phyloP scores from a whole-genome alignment of 1,140 invertebrate species.

The Sarcophaga peregrina region DNA sequence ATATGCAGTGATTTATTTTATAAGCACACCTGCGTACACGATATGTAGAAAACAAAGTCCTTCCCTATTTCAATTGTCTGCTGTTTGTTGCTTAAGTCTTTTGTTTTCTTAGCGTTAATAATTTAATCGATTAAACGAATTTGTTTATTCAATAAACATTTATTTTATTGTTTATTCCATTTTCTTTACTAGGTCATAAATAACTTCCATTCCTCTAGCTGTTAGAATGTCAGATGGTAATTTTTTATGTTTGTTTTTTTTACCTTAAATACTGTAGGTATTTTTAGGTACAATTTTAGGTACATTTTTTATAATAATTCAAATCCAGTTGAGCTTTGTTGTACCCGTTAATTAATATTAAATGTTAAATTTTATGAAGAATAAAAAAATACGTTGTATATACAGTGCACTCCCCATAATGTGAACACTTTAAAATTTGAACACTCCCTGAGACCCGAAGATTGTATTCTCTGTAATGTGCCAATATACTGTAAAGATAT shows the following conservation, averaged over 20 bases:
- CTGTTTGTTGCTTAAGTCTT: constrained; percentile 5
- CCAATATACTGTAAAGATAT: no score
- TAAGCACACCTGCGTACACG: neutral
- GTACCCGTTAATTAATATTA: no score
- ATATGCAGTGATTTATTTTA: constrained; percentile 17
- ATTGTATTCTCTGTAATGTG: no score
- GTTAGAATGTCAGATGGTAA: neutral
- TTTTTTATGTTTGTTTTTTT: constrained; percentile 2
- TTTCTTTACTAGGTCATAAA: constrained; percentile 5
- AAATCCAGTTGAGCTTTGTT: neutral
- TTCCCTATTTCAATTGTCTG: neutral
- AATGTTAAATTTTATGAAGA: no score
- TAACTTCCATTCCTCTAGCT: neutral
- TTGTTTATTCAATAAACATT: neutral
- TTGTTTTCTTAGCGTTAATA: neutral
- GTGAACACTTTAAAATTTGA: no score
- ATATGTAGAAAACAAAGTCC: neutral
- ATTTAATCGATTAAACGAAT: neutral
- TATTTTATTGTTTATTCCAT: neutral
- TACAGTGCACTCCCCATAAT: no score
- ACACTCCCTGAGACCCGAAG: no score
- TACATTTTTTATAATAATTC: neutral
- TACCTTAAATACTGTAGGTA: neutral
- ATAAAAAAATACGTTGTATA: no score
- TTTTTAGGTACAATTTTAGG: neutral